phyloP scores from a whole-genome alignment of 2,888 invertebrate species.

The Phragmatobia fuliginosa region DNA sequence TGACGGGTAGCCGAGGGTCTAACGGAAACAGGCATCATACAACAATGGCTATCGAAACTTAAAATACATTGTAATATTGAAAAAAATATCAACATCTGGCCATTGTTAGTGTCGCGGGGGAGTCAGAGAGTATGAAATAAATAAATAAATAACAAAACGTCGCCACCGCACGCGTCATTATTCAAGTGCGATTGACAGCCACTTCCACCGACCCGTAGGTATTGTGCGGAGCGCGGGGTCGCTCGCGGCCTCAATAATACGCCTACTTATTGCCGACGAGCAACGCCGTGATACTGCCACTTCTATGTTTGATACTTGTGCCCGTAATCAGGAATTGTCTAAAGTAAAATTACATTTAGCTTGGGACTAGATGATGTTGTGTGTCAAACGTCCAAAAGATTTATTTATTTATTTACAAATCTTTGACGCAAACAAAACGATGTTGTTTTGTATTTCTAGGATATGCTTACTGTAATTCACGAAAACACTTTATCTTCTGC shows the following conservation, averaged over 20 bases:
- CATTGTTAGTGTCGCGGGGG: slow-evolving; percentile 80
- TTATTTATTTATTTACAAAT: too few relatives aligned
- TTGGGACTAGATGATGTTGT: too few relatives aligned
- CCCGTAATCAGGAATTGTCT: not conserved
- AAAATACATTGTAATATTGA: slow-evolving; percentile 81
- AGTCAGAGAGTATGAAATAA: slow-evolving; percentile 69
- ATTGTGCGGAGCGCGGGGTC: slow-evolving; percentile 45
- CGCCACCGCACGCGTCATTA: slow-evolving; percentile 85
- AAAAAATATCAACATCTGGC: slow-evolving; percentile 86
- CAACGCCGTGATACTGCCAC: slow-evolving; percentile 40
- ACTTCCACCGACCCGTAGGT: slow-evolving; percentile 73
- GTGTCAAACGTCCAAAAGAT: too few relatives aligned
- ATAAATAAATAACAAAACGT: slow-evolving; percentile 82
- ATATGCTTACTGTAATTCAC: too few relatives aligned
- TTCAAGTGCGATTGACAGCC: slow-evolving; percentile 85
- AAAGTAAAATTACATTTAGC: not conserved
- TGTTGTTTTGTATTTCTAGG: too few relatives aligned
- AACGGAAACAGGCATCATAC: slow-evolving; percentile 76
- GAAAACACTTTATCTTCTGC: too few relatives aligned
- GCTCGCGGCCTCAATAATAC: slow-evolving; percentile 78
- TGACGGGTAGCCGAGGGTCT: slow-evolving; percentile 50
- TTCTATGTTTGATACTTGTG: slow-evolving; percentile 33
- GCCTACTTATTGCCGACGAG: slow-evolving; percentile 80
- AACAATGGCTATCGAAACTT: slow-evolving; percentile 73
- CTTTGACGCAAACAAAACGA: too few relatives aligned